phyloP scores from a whole-genome alignment of 2,113 vertebrate genomes.

The Pangasianodon gigas region DNA sequence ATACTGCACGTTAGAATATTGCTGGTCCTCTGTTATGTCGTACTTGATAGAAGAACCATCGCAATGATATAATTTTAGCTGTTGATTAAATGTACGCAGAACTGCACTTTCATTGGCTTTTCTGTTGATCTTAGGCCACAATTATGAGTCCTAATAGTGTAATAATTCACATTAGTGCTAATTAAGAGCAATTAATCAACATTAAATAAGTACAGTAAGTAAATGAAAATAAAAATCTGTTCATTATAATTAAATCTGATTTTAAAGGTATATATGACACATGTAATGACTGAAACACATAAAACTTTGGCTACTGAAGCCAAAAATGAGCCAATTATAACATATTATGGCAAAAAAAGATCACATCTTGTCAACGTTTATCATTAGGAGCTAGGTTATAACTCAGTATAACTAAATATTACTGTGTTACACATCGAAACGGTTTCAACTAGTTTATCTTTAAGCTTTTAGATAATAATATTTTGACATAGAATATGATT shows the following conservation, averaged over 20 bases:
- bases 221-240: too few species aligned
- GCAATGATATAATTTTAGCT: too few species aligned
- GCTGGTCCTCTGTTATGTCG: not conserved
- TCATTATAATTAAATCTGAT: too few species aligned
- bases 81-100: not conserved
- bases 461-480: not conserved
- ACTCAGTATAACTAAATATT: not conserved
- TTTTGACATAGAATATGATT: not conserved
- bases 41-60: not conserved
- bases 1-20: not conserved
- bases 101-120: not conserved
- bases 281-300: not conserved
- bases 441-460: not conserved
- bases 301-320: not conserved
- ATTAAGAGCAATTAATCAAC: not conserved
- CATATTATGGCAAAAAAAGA: not conserved
- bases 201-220: not conserved
- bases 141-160: not conserved
- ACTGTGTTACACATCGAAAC: not conserved
- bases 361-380: not conserved
- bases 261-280: not conserved
- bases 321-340: too few species aligned
- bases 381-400: not conserved
- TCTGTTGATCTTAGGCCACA: not conserved
- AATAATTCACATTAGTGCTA: not conserved